A percentile compares a stretch with the other conserved stretches of the same genome.
These are phyloP conservation scores for Eristalis pertinax DNA, from an alignment of 2,888 invertebrate species.

Conservation along the genomic window DNA sequence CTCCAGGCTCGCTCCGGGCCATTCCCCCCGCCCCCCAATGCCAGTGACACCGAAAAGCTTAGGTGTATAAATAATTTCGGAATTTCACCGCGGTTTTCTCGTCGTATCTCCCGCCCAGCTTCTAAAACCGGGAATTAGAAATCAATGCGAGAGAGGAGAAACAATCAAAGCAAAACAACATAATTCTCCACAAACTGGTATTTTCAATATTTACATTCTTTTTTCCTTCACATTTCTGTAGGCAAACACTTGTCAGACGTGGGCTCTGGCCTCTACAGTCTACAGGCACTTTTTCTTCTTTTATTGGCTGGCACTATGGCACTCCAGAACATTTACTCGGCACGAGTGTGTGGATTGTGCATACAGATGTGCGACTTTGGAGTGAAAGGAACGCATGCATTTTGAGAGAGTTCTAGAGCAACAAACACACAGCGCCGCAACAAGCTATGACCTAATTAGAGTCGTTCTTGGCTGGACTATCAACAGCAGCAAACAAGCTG, in stretches of 20 bases:
- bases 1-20: background rate
- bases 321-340: slow-evolving; percentile 8
- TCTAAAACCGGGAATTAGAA: slow-evolving; percentile 63
- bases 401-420: background rate
- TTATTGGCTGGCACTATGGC: slow-evolving; percentile 23
- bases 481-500: background rate
- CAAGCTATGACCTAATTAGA: slow-evolving; percentile 1
- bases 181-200: slow-evolving; percentile 38
- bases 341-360: background rate
- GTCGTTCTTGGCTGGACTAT: background rate
- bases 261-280: background rate
- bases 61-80: slow-evolving; percentile 17
- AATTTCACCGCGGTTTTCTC: slow-evolving; percentile 36
- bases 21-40: background rate
- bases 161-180: background rate
- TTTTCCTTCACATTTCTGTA: background rate
- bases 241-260: slow-evolving; percentile 32
- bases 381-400: background rate
- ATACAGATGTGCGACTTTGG: background rate
- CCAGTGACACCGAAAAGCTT: slow-evolving; percentile 8
- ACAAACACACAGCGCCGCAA: background rate
- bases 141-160: slow-evolving; percentile 30
- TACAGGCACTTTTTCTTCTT: slow-evolving; percentile 12
- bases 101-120: slow-evolving; percentile 42
- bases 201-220: slow-evolving; percentile 33